These are phyloP conservation scores for Sciaenops ocellatus DNA, from an alignment of 2,797 vertebrate genomes.

Conservation along the genomic window DNA sequence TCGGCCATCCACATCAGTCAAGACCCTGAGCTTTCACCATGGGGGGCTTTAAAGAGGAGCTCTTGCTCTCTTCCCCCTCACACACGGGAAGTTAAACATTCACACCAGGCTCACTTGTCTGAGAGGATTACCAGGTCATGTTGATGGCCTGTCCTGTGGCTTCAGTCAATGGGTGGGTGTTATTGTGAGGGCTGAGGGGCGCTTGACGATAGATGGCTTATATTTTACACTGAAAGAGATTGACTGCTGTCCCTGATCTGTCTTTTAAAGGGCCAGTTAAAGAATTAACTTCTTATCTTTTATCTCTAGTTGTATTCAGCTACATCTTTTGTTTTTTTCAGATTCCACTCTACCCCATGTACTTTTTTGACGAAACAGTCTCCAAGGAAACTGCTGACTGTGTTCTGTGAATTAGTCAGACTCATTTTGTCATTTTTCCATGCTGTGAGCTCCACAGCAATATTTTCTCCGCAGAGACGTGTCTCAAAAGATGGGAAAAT, in stretches of 20 bases:
- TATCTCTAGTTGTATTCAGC: neutral
- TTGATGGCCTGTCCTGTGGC: conserved; percentile 37
- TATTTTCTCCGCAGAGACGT: neutral
- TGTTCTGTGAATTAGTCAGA: neutral
- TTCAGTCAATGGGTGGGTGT: conserved; percentile 25
- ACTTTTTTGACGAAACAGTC: neutral
- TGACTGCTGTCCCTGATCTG: neutral
- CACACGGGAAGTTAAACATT: conserved; percentile 41
- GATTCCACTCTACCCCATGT: neutral
- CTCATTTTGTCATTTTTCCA: neutral
- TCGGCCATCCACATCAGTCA: conserved; percentile 6
- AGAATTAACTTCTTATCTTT: neutral
- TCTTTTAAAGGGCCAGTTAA: conserved; percentile 3
- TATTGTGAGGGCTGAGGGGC: neutral
- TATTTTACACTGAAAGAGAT: conserved; percentile 23
- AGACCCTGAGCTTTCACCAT: neutral
- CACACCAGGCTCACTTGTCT: conserved; percentile 20
- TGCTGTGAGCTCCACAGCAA: neutral
- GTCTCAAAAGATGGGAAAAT: neutral
- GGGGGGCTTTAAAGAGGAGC: conserved; percentile 23
- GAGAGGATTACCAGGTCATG: conserved; percentile 36
- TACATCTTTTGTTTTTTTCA: neutral
- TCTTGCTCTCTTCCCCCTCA: neutral
- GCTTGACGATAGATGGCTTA: conserved; percentile 23
- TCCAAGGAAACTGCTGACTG: neutral